These are phyloP conservation scores for Drosophila seclusa DNA, from an alignment of 2,888 invertebrate genomes.

Conservation along the genomic window DNA sequence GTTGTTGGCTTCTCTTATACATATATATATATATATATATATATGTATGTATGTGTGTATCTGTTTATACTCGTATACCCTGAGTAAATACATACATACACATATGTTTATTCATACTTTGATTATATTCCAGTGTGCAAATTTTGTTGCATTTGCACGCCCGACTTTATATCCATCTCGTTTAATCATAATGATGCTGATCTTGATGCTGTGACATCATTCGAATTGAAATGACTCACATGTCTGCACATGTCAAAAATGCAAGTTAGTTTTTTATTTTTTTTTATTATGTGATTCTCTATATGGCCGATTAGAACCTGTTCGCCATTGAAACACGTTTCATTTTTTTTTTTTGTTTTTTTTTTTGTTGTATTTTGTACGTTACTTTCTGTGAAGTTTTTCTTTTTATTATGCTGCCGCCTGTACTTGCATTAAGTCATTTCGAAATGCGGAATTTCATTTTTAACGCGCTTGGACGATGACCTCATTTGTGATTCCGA, in stretches of 20 bases:
- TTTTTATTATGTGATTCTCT: not conserved
- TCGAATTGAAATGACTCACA: slow-evolving; percentile 44
- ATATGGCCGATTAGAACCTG: slow-evolving; percentile 52
- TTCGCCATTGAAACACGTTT: slow-evolving; percentile 68
- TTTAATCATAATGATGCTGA: slow-evolving; percentile 1
- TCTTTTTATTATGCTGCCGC: slow-evolving; percentile 18
- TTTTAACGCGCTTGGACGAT: slow-evolving; percentile 60
- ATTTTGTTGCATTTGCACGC: slow-evolving; percentile 12
- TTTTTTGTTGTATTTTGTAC: slow-evolving; percentile 5
- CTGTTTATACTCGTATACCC: not conserved
- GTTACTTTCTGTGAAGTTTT: slow-evolving; percentile 5
- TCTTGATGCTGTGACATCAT: slow-evolving; percentile 24
- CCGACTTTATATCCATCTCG: not conserved
- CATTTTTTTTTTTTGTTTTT: slow-evolving; percentile 1
- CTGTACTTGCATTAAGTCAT: slow-evolving; percentile 44
- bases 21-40: not conserved
- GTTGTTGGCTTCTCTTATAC: not conserved
- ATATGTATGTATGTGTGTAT: not conserved
- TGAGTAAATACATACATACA: not conserved
- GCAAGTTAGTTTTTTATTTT: slow-evolving; percentile 18
- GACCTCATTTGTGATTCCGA: slow-evolving; percentile 68
- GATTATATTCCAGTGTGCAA: not conserved
- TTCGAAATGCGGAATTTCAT: slow-evolving; percentile 56
- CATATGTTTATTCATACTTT: not conserved
- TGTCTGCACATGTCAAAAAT: slow-evolving; percentile 37